Base-by-base conservation (phyloP, 2,797 vertebrate species). In the Paguma larvata region DNA sequence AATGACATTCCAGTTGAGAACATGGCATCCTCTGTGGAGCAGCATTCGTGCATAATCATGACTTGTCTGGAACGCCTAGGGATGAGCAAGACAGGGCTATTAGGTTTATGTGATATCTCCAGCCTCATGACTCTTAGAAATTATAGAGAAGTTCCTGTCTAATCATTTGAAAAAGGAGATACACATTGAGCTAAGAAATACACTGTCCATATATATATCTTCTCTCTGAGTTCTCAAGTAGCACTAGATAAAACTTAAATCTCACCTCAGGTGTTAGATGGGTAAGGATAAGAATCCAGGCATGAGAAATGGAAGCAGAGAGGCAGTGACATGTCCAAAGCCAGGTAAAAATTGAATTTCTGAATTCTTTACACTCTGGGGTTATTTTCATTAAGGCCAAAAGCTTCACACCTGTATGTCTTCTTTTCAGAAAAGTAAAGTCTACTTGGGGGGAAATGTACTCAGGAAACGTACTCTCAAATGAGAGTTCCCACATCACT, bases 301-400 rank as follows among this genome's bases (percentile, higher is more conserved):
- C 5, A 21, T 46, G 72, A 88, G 15, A 77, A 53, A 41, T 41
- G 44, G 30, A 91, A 72, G 23, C 72, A 85, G 67, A 91, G 62
- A 72, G 41, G 32, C 38, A 86, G 59, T 38, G 46, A 44, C 34
- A 46, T 62, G 11, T 53, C 73, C 73, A 89, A 85, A 84, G 41
- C 13, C 67, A 85, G 72, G 68, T 46, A 46, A 85, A 67, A 63
- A 34, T 23, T 25, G 41, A 92, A 82, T 84, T 93, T 34, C 41
- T 70, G 6, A 25, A 48, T 34, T 15, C 41, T 68, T 82, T 87
- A 53, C n/a, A n/a, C 30, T 68, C n/a, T 63, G 25, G 3, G 41
- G 63, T 84, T 84, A 91, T 96, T 95, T 96, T 83, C 34, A 53
- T 80, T 46, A 56, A 78, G 16, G 6, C 38, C 63, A 95, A 38